phyloP scores from a whole-genome alignment of 1,140 invertebrate species.

The Tetramorium simillimum region DNA sequence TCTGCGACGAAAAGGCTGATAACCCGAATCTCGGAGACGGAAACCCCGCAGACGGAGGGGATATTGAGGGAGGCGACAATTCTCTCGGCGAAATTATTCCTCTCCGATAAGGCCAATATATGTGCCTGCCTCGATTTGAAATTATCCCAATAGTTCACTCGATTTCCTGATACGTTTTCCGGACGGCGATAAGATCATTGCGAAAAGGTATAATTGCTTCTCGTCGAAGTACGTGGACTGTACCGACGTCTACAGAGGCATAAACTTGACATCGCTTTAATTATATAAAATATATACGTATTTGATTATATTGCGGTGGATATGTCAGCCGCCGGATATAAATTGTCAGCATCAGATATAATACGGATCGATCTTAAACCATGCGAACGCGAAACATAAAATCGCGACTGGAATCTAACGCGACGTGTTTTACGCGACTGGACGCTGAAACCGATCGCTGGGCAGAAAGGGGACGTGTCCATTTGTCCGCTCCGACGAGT shows the following conservation, averaged over 20 bases:
- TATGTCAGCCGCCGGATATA: not conserved
- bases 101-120: conserved; percentile 7
- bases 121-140: not conserved
- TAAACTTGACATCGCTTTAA: not conserved
- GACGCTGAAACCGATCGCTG: conserved; percentile 5
- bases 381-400: not conserved
- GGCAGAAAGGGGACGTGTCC: conserved; percentile 26
- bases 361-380: conserved; percentile 27
- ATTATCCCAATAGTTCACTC: not conserved
- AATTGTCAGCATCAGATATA: conserved; percentile 15
- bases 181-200: not conserved
- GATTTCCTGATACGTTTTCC: not conserved
- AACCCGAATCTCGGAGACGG: conserved; percentile 21
- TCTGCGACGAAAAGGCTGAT: conserved; percentile 46
- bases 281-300: not conserved
- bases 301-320: not conserved
- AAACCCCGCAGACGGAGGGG: not conserved
- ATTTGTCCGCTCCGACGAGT: conserved; percentile 44
- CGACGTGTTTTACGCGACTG: conserved; percentile 28
- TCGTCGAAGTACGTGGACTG: not conserved
- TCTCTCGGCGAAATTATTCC: conserved; percentile 27
- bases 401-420: conserved; percentile 6
- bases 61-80: not conserved
- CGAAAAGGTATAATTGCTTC: not conserved
- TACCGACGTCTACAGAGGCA: not conserved